Evolutionary conservation across 2,113 vertebrate species (phyloP).

Genomic region (Monarcha castaneiventris): DNA sequence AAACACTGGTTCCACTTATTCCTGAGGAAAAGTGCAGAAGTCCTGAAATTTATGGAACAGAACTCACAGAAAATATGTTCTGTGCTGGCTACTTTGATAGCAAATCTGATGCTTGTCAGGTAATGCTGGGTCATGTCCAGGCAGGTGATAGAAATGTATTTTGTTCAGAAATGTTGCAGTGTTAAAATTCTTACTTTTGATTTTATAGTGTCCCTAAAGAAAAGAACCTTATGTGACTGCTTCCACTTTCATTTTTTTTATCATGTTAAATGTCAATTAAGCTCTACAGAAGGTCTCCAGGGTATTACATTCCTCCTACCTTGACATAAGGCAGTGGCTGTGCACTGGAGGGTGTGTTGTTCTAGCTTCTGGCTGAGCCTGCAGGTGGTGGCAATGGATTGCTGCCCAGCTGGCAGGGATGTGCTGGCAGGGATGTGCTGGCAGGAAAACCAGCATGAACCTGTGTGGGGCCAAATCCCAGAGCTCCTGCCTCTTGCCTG

Average conservation of each 20-base stretch:
- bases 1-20: conserved; percentile 80
- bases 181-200: background rate
- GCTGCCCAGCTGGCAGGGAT: background rate
- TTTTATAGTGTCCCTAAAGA: background rate
- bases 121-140: conserved; percentile 48
- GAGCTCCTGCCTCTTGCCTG: background rate
- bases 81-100: conserved; percentile 84
- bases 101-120: conserved; percentile 90
- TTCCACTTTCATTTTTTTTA: background rate
- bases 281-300: background rate
- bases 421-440: background rate
- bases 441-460: background rate
- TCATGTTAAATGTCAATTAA: background rate
- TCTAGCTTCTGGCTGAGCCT: background rate
- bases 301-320: background rate
- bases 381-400: background rate
- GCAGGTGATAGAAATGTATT: background rate
- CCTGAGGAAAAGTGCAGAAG: conserved; percentile 79
- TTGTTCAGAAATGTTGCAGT: background rate
- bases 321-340: background rate
- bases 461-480: background rate
- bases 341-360: background rate
- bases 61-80: conserved; percentile 88
- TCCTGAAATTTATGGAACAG: conserved; percentile 83
- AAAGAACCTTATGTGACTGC: background rate